A percentile compares a stretch with the other conserved stretches of the same genome.
phyloP scores from a whole-genome alignment of 2,797 vertebrate species.

The Lophius americanus region DNA sequence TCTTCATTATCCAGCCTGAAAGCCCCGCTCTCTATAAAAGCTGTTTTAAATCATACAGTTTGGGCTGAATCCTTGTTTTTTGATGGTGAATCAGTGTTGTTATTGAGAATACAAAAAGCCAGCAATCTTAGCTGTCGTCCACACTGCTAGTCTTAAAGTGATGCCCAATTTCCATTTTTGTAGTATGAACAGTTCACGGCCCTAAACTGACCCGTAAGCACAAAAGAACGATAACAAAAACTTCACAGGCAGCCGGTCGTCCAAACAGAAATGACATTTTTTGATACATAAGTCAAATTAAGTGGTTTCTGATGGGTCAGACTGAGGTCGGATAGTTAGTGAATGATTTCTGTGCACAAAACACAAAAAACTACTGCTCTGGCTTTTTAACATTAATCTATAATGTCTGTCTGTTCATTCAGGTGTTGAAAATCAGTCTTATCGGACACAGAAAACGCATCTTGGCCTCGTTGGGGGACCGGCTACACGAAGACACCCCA shows the following conservation, averaged over 20 bases:
- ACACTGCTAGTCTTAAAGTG: too few relatives aligned
- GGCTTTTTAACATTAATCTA: background rate
- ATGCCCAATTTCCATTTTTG: too few relatives aligned
- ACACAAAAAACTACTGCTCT: background rate
- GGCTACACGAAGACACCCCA: constrained; percentile 95
- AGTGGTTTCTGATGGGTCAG: too few relatives aligned
- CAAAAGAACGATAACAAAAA: too few relatives aligned
- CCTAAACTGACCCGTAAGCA: too few relatives aligned
- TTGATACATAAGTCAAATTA: too few relatives aligned
- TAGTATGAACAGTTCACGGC: too few relatives aligned
- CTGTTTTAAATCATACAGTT: constrained; percentile 47
- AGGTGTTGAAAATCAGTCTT: constrained; percentile 96
- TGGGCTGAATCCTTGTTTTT: constrained; percentile 10
- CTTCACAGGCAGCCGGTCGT: too few relatives aligned
- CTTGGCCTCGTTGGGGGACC: constrained; percentile 94
- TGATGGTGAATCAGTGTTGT: constrained; percentile 3
- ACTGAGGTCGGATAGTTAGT: too few relatives aligned
- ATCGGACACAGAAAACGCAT: constrained; percentile 97
- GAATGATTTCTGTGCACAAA: background rate
- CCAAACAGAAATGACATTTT: too few relatives aligned
- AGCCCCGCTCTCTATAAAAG: constrained; percentile 27
- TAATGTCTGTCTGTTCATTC: constrained; percentile 40
- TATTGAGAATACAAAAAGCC: background rate
- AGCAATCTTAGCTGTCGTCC: background rate
- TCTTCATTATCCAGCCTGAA: constrained; percentile 30